Base-by-base conservation (phyloP, 92 coral and sea anemone species). In the Meandrina meandrites region DNA sequence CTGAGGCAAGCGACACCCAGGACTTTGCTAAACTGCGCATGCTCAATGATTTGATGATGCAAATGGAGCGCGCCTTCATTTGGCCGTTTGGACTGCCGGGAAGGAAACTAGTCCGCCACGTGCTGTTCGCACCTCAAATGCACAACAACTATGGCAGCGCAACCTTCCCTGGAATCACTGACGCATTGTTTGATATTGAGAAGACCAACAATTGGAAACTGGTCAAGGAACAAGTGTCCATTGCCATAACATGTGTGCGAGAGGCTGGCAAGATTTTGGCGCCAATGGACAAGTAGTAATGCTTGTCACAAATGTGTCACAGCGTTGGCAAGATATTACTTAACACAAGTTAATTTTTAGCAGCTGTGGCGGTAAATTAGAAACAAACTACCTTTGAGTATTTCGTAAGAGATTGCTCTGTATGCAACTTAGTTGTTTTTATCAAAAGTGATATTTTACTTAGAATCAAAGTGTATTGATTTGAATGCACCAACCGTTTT, bases 61-160 rank as follows among this genome's bases (percentile, higher is more conserved):
- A 88, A 36, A 79, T 95, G 56, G 98, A 96, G 79, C 93, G 94
- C 30, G 90, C 92, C 12, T 94, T 94, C 76, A 86, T 94, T 19
- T 91, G 93, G 86, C 90, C 97, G 24, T 87, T 90, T 69, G 98
- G 97, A 18, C 88, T 94, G 58, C 98, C 98, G 19, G 97, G 97
- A 45, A 93, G 98, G 45, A 82, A 84, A 56, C 84, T 84, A 31
- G 64, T 85, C 53, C 94, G 96, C 54, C 98, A 96, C 82, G 92
- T 96, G 87, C 84, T 96, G 62, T 96, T 96, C 40, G 98, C 95
- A 21, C 95, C 97, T 6, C 79, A 85, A 75, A 60, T 86, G 56
- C 85, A 89, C 87, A 93, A 95, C 75, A 75, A 79, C 32, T 96
- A 94, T 56, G 93, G 96, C 10, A 83, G 92, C 6, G 80, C 95